phyloP scores from a whole-genome alignment of 2,888 invertebrate genomes.

The Seladonia tumulorum region DNA sequence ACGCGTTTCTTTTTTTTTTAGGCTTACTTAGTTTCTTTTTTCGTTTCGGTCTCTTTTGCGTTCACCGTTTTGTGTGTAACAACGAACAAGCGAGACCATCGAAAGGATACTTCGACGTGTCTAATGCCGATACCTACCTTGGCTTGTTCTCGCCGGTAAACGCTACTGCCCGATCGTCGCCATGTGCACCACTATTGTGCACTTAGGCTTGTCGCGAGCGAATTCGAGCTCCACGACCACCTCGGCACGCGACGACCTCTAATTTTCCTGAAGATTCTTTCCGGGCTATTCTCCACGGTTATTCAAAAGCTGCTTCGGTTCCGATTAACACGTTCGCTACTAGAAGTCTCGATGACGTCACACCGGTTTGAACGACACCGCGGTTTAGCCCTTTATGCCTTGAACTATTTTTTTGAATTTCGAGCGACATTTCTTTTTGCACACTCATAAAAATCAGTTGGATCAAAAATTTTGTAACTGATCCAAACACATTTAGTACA shows the following conservation, averaged over 20 bases:
- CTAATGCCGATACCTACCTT: conserved; percentile 55
- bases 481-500: not conserved
- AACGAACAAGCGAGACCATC: conserved; percentile 48
- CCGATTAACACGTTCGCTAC: conserved; percentile 6
- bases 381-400: not conserved
- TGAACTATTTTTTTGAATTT: not conserved
- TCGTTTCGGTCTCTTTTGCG: not conserved
- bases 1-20: conserved; percentile 23
- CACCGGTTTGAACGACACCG: not conserved
- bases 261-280: conserved; percentile 35
- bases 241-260: conserved; percentile 26
- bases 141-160: conserved; percentile 1
- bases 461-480: not conserved
- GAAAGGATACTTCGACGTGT: conserved; percentile 25
- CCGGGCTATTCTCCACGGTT: not conserved
- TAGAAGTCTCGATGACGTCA: not conserved
- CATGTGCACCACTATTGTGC: not conserved
- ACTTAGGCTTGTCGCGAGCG: conserved; percentile 18
- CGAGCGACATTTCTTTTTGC: not conserved
- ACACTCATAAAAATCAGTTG: not conserved
- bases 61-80: conserved; percentile 23
- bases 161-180: conserved; percentile 13
- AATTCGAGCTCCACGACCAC: not conserved
- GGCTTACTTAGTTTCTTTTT: not conserved
- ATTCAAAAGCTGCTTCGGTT: not conserved